Percentiles rank a stretch among this genome's conserved stretches.
Conservation (phyloP, 1,140 invertebrate genomes). For the Orchestia grillus region DNA sequence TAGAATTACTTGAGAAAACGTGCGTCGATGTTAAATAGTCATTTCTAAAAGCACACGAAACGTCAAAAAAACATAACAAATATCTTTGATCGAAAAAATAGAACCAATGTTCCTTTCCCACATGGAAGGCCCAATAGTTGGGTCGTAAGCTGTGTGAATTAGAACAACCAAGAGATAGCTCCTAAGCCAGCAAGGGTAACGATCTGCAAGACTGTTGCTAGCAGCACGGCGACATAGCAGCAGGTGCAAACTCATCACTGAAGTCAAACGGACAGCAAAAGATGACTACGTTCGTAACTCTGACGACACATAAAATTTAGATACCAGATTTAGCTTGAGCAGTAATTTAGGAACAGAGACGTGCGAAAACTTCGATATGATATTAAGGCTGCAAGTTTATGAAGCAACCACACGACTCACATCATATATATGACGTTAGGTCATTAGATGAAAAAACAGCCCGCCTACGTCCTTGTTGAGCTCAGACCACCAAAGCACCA, state of each 20-base stretch:
- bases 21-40: neutral
- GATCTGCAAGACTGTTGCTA: neutral
- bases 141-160: neutral
- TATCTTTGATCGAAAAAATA: constrained; percentile 2
- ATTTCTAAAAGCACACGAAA: neutral
- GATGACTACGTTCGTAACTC: neutral
- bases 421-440: neutral
- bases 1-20: neutral
- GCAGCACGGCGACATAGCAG: neutral
- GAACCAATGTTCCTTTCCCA: neutral
- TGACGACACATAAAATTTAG: neutral
- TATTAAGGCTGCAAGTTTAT: neutral
- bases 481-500: neutral
- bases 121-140: neutral
- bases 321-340: neutral
- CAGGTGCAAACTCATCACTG: neutral
- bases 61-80: neutral
- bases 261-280: neutral
- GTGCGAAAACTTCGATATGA: neutral
- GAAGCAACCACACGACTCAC: neutral
- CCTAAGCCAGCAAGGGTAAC: neutral
- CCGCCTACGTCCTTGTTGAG: neutral
- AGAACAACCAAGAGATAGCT: neutral
- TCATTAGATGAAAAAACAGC: neutral
- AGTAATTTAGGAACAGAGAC: neutral